Percentiles rank a stretch among this genome's conserved stretches.
These are phyloP conservation scores for Pagrus major DNA, from an alignment of 2,113 vertebrate genomes.

Conservation along the genomic window DNA sequence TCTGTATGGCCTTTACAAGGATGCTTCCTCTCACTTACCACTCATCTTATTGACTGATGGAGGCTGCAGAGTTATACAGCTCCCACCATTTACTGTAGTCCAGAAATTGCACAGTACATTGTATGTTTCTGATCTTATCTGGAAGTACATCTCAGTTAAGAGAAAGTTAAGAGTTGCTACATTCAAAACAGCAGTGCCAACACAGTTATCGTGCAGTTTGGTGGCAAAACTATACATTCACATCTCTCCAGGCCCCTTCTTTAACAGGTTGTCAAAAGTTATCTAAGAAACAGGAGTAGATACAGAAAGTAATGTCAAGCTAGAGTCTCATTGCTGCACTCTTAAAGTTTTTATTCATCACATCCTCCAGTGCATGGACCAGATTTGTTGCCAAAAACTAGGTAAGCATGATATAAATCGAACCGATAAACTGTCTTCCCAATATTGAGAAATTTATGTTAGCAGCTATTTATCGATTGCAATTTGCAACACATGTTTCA, in stretches of 20 bases:
- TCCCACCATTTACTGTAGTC: conserved; percentile 3
- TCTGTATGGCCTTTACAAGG: conserved; percentile 37
- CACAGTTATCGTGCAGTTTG: background rate
- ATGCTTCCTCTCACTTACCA: conserved; percentile 38
- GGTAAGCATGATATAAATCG: too few relatives aligned
- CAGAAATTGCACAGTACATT: background rate
- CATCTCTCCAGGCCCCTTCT: background rate
- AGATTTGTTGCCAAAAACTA: conserved; percentile 4
- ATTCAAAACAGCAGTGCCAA: background rate
- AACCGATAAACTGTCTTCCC: too few relatives aligned
- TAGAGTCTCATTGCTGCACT: background rate
- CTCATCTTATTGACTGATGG: conserved; percentile 42
- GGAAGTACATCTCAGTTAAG: background rate
- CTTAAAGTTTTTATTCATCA: background rate
- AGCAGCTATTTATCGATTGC: too few relatives aligned
- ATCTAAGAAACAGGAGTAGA: background rate
- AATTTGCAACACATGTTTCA: too few relatives aligned
- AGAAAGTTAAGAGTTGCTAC: background rate
- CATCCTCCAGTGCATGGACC: background rate
- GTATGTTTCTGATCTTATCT: background rate
- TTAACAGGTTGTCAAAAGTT: background rate
- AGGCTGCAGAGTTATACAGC: conserved; percentile 34
- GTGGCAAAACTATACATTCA: background rate
- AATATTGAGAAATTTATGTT: too few relatives aligned
- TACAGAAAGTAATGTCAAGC: background rate